Evolutionary conservation across 2,888 invertebrate genomes (phyloP).

Genomic region (Julus scanicus): DNA sequence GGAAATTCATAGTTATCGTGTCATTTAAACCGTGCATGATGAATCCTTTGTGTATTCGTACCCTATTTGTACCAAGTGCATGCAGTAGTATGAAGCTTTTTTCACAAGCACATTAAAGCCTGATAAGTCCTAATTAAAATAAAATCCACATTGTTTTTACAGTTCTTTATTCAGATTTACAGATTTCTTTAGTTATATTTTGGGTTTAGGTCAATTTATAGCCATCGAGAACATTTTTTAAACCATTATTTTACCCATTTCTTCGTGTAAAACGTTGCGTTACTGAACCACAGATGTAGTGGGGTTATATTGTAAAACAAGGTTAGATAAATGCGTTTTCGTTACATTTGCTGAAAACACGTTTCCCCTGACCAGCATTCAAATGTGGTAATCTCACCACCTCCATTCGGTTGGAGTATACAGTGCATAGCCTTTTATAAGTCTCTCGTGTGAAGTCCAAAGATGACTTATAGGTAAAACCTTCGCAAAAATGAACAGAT

Average conservation of each 20-base stretch:
- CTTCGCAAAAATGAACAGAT: background rate
- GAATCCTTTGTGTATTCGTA: background rate
- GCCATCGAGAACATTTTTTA: background rate
- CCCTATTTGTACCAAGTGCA: no score
- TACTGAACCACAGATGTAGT: slow-evolving; percentile 19
- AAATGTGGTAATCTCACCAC: slow-evolving; percentile 18
- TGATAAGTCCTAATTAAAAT: no score
- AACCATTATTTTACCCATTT: background rate
- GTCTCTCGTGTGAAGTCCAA: slow-evolving; percentile 3
- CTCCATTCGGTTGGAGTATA: slow-evolving; percentile 1
- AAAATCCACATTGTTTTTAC: no score
- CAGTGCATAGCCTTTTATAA: background rate
- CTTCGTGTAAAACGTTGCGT: background rate
- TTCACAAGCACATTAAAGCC: no score
- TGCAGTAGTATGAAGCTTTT: no score
- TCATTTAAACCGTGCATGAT: background rate
- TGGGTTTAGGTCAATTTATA: background rate
- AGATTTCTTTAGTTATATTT: background rate
- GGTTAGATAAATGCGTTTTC: slow-evolving; percentile 25
- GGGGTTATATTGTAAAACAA: background rate
- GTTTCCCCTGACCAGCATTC: slow-evolving; percentile 28
- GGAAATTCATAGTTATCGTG: background rate
- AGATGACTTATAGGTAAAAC: slow-evolving; percentile 33
- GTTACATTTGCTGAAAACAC: background rate
- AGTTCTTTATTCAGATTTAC: no score